These are phyloP conservation scores for Oreocharis arfaki DNA, from an alignment of 2,113 vertebrate genomes.

Conservation along the genomic window DNA sequence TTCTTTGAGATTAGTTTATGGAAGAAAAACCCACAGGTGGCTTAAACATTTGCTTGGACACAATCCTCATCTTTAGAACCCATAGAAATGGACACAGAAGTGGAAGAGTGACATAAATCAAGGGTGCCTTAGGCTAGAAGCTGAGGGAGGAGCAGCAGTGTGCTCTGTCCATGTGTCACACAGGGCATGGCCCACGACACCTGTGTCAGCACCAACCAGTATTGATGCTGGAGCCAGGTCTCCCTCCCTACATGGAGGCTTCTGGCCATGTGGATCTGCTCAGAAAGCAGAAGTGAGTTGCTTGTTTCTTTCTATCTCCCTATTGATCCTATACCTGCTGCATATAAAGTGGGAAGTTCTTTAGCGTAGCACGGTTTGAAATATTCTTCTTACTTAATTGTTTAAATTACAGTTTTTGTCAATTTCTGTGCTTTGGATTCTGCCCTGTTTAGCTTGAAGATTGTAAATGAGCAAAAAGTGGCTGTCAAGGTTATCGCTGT, in stretches of 20 bases:
- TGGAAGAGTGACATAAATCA: neutral
- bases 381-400: neutral
- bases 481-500: neutral
- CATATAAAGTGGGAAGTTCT: neutral
- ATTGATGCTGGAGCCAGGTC: neutral
- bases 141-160: neutral
- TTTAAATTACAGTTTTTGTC: neutral
- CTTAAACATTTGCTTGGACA: neutral
- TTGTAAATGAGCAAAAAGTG: neutral
- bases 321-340: neutral
- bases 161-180: accelerated
- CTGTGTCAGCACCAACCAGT: accelerated
- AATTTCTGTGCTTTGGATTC: neutral
- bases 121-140: accelerated
- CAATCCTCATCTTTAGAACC: neutral
- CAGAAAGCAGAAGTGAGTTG: neutral
- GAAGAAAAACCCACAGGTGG: neutral
- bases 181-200: accelerated
- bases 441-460: neutral
- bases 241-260: neutral
- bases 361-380: neutral
- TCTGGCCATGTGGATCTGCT: neutral
- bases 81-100: neutral
- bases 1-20: neutral
- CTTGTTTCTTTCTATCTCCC: neutral